phyloP scores from a whole-genome alignment of 92 coral and sea anemone genomes.

The Pocillopora grandis region DNA sequence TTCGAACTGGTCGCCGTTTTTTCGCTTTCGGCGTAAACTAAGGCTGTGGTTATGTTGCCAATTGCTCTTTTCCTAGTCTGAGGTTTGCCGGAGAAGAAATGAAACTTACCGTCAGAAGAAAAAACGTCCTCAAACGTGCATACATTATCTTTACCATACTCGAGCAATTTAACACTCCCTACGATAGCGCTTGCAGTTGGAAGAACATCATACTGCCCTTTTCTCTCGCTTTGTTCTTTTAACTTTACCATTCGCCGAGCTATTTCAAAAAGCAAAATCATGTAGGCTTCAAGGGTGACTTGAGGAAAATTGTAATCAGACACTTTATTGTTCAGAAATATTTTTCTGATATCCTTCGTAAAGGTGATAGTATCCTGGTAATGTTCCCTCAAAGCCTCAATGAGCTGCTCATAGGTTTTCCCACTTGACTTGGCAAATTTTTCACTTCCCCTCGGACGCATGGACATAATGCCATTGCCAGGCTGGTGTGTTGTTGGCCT shows the following conservation, averaged over 20 bases:
- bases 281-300: constrained; percentile 33
- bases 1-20: no score
- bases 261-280: constrained; percentile 39
- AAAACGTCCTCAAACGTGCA: constrained; percentile 17
- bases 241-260: constrained; percentile 18
- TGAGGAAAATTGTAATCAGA: neutral
- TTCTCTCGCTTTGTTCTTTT: constrained; percentile 4
- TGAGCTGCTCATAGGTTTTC: neutral
- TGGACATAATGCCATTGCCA: neutral
- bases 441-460: neutral
- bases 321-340: neutral
- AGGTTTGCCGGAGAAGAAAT: constrained; percentile 23
- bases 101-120: neutral
- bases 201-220: constrained; percentile 16
- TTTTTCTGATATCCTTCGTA: constrained; percentile 3
- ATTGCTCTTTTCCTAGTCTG: neutral
- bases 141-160: neutral
- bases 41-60: neutral
- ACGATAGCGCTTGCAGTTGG: constrained; percentile 39
- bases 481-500: constrained; percentile 11
- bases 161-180: neutral
- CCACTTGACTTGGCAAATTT: neutral
- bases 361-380: neutral
- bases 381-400: neutral
- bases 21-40: neutral